phyloP scores from a whole-genome alignment of 2,888 invertebrate species.

The Orchesella flavescens region DNA sequence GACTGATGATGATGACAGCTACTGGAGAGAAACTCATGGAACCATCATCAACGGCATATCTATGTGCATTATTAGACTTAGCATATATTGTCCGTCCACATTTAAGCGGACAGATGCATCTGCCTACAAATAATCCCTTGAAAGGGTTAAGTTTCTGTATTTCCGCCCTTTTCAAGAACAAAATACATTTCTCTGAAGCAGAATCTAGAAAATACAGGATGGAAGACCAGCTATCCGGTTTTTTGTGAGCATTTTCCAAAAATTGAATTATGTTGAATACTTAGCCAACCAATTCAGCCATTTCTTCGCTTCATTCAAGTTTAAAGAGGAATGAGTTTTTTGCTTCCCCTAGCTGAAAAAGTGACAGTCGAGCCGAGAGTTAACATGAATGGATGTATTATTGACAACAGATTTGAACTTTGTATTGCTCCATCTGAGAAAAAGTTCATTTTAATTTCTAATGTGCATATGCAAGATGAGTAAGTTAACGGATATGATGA shows the following conservation, averaged over 20 bases:
- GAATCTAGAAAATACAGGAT: background rate
- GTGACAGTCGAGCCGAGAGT: background rate
- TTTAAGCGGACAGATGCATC: too few species aligned
- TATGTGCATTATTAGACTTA: too few species aligned
- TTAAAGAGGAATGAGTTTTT: background rate
- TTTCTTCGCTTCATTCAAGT: background rate
- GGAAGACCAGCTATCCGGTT: background rate
- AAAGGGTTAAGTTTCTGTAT: background rate
- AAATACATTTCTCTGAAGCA: background rate
- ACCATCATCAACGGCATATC: background rate
- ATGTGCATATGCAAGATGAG: background rate
- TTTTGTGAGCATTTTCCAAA: background rate
- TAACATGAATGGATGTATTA: background rate
- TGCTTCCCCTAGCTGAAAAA: slow-evolving; percentile 20
- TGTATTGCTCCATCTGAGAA: slow-evolving; percentile 24
- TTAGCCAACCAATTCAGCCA: background rate
- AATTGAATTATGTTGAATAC: background rate
- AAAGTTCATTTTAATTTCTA: slow-evolving; percentile 41
- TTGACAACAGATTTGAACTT: slow-evolving; percentile 28
- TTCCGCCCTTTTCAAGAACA: slow-evolving; percentile 24
- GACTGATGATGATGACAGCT: slow-evolving; percentile 5
- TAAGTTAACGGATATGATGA: slow-evolving; percentile 16
- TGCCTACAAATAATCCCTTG: too few species aligned
- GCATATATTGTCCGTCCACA: too few species aligned
- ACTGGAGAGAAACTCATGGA: background rate